Evolutionary conservation across 2,888 invertebrate species (phyloP), one percentile per base, ranked within the genome.

Genomic region (Leptopterna dolabrata): DNA sequence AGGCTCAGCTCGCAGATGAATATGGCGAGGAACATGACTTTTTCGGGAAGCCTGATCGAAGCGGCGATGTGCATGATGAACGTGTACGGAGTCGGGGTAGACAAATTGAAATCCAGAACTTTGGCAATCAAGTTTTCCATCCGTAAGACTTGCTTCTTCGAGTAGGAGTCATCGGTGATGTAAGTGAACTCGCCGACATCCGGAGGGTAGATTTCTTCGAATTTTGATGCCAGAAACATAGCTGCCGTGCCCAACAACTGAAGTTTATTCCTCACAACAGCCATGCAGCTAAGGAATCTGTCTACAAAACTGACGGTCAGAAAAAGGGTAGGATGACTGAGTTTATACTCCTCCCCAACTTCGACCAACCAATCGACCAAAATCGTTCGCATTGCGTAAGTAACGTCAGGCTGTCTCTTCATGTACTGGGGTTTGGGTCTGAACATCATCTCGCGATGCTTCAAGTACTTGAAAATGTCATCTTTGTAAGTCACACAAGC

Each of bases 201-300:
- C 89, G 99, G 99, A 13, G 99, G 98, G 91, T 97, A 98, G 89
- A 99, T 98, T 93, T 99, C 99, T 93, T 99, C 99, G 91, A 97
- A 99, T 95, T 99, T 99, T 27, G 98, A 94, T 89, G 99, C 99
- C 91, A 99, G 96, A 91, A 98, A 98, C 94, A 99, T 97, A 90
- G 98, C 97, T 87, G 99, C 97, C 29, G 99, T 98, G 89, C 99
- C 99, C 90, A 99, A 97, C 83, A 99, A 94, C 92, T 99, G 99
- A 88, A 99, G 93, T 92, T 98, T 98, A 30, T 95, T 95, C 89
- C 98, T 94, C 41, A 97, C 96, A 24, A 99, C 98, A 89, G 97
- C 97, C 97, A 99, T 98, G 91, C 95, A 95, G 80, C 98, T 98
- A 80, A 99, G 93, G 92, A 99, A 98, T 89, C 99, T 94, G 92